phyloP scores from a whole-genome alignment of 1,140 invertebrate species.

The Meteorus sp. region DNA sequence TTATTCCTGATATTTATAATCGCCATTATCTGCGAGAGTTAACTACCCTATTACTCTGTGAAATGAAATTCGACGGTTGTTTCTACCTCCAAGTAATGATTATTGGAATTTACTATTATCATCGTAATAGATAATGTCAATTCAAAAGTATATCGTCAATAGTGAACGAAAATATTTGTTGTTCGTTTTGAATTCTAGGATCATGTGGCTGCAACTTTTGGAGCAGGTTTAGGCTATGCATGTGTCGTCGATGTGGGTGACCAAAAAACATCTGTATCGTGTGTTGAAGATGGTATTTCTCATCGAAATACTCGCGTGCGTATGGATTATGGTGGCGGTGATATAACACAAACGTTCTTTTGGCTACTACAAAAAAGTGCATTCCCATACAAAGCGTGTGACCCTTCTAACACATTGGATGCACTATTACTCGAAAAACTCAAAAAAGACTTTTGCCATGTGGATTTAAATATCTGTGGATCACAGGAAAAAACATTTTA shows the following conservation, averaged over 20 bases:
- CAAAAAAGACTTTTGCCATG: slow-evolving; percentile 89
- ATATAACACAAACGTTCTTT: slow-evolving; percentile 83
- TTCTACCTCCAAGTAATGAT: slow-evolving; percentile 80
- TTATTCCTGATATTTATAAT: slow-evolving; percentile 91
- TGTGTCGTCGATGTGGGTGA: slow-evolving; percentile 96
- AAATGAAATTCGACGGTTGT: slow-evolving; percentile 87
- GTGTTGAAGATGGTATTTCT: slow-evolving; percentile 95
- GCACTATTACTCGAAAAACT: slow-evolving; percentile 77
- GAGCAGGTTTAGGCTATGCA: slow-evolving; percentile 86
- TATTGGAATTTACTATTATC: no score
- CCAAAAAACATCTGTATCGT: slow-evolving; percentile 93
- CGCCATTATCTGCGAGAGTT: slow-evolving; percentile 84
- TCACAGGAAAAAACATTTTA: slow-evolving; percentile 78
- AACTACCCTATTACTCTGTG: slow-evolving; percentile 77
- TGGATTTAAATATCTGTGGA: slow-evolving; percentile 86
- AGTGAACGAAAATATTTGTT: slow-evolving; percentile 16
- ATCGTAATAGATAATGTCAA: neutral
- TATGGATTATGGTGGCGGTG: slow-evolving; percentile 87
- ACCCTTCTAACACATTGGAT: slow-evolving; percentile 70
- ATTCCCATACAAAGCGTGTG: slow-evolving; percentile 84
- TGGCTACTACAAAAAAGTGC: slow-evolving; percentile 86
- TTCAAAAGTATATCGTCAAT: slow-evolving; percentile 1
- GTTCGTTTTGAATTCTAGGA: slow-evolving; percentile 62
- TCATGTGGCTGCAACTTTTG: slow-evolving; percentile 92
- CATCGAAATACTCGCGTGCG: slow-evolving; percentile 81